A percentile compares a stretch with the other conserved stretches of the same genome.
These are phyloP conservation scores for Artemia sinica DNA, from an alignment of 2,888 invertebrate species.

Conservation along the genomic window DNA sequence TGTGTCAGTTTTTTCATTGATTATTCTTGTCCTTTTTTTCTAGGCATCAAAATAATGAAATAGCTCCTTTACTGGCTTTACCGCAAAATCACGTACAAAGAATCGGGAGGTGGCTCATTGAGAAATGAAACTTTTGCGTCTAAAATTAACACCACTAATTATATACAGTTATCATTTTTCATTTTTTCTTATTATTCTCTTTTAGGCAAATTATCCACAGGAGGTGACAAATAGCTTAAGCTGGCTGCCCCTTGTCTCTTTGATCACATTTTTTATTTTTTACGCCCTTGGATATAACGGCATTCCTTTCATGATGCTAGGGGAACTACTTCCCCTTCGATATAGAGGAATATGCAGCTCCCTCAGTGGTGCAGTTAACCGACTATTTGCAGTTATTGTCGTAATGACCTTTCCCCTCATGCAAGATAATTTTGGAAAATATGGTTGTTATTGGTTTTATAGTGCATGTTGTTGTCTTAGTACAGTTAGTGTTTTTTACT, in stretches of 20 bases:
- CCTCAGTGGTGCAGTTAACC: slow-evolving; percentile 6
- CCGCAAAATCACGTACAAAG: no score
- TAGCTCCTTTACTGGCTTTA: no score
- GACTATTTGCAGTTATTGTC: not conserved
- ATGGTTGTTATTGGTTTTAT: slow-evolving; percentile 1
- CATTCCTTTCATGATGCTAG: not conserved
- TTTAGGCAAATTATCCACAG: not conserved
- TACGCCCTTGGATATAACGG: slow-evolving; percentile 8
- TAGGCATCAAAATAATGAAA: no score
- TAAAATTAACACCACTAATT: no score
- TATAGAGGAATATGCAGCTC: slow-evolving; percentile 4
- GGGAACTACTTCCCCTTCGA: slow-evolving; percentile 9
- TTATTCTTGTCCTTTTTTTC: no score
- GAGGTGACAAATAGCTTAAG: not conserved
- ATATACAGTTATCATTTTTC: no score
- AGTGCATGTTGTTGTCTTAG: slow-evolving; percentile 9
- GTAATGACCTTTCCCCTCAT: not conserved
- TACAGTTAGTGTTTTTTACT: not conserved
- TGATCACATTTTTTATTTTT: not conserved
- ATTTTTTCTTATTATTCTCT: not conserved
- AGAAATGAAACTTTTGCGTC: no score
- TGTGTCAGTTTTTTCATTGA: no score
- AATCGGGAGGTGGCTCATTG: no score
- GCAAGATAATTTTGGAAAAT: not conserved
- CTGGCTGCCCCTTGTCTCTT: not conserved